These are phyloP conservation scores for Seladonia tumulorum DNA, from an alignment of 2,888 invertebrate species.

Conservation along the genomic window DNA sequence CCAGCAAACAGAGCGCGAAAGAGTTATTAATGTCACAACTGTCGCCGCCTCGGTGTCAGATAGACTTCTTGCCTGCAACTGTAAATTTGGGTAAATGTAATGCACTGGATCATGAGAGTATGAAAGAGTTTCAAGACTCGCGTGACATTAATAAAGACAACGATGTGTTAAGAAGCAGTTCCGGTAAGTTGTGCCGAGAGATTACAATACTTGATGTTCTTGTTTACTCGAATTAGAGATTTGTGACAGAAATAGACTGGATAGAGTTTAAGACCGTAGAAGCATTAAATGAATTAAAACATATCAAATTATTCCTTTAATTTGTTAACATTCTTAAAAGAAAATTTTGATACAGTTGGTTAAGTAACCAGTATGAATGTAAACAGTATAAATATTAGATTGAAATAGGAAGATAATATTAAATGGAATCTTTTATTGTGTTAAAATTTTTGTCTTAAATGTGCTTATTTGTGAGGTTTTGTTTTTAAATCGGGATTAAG, in stretches of 20 bases:
- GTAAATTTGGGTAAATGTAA: constrained; percentile 17
- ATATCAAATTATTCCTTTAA: no score
- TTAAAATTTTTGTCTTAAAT: no score
- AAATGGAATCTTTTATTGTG: no score
- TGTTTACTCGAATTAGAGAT: background rate
- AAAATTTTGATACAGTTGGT: no score
- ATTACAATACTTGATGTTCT: background rate
- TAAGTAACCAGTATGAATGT: no score
- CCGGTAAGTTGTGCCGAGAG: constrained; percentile 18
- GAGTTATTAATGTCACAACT: constrained; percentile 60
- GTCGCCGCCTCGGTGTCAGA: constrained; percentile 22
- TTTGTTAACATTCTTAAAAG: no score
- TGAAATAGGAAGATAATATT: no score
- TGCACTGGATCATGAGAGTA: background rate
- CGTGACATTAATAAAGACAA: background rate
- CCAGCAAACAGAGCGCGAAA: constrained; percentile 54
- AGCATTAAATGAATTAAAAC: no score
- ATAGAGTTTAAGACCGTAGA: background rate
- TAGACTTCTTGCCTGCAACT: constrained; percentile 13
- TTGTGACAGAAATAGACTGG: background rate
- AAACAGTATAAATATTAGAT: no score
- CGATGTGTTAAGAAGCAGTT: background rate
- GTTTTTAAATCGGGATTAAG: no score
- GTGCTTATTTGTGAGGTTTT: no score
- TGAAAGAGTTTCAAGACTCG: background rate